phyloP scores from a whole-genome alignment of 2,797 vertebrate genomes.

The Sebastes miniatus region DNA sequence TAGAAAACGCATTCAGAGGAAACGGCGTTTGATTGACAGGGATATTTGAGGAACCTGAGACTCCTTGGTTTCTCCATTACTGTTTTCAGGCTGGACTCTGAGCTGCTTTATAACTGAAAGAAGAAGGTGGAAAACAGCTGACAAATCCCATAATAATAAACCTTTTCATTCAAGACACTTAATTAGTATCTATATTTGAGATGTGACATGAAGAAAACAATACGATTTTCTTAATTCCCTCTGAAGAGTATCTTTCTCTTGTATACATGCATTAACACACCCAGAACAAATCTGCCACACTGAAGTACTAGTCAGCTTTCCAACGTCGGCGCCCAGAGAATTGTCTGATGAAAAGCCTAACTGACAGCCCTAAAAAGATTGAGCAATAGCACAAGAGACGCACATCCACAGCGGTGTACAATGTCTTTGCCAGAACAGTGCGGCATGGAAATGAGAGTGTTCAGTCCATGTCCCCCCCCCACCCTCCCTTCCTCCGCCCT shows the following conservation, averaged over 20 bases:
- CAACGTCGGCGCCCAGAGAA: constrained; percentile 53
- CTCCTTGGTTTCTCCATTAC: constrained; percentile 55
- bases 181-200: background rate
- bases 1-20: constrained; percentile 85
- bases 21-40: constrained; percentile 81
- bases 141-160: constrained; percentile 2
- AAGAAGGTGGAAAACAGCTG: background rate
- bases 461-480: constrained; percentile 31
- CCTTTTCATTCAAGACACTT: background rate
- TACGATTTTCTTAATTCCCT: constrained; percentile 47
- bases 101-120: background rate
- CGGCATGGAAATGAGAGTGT: constrained; percentile 73
- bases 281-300: constrained; percentile 46
- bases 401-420: constrained; percentile 67
- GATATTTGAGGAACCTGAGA: constrained; percentile 73
- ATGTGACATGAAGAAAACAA: constrained; percentile 9
- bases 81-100: constrained; percentile 45
- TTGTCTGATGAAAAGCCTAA: constrained; percentile 70
- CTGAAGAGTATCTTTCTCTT: constrained; percentile 26
- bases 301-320: constrained; percentile 57
- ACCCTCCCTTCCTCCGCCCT: constrained; percentile 31
- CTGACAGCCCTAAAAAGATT: constrained; percentile 79
- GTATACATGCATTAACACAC: constrained; percentile 41
- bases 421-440: constrained; percentile 74
- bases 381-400: constrained; percentile 73